Conservation (phyloP, 1,140 invertebrate species). For the Pararge aegeria region DNA sequence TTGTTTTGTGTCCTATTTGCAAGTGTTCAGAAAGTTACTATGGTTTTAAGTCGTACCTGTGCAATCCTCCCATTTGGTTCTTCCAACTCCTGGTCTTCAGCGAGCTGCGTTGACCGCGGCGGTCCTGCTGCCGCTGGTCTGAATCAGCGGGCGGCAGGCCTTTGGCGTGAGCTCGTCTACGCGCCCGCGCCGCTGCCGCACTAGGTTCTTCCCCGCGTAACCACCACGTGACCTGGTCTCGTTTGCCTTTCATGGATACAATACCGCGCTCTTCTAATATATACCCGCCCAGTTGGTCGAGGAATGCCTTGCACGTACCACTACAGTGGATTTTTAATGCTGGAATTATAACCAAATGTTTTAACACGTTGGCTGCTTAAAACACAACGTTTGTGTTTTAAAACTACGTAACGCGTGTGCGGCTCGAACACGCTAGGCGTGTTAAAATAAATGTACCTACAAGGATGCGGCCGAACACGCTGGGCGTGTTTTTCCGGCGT, state of each 20-base stretch:
- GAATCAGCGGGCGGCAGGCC: conserved; percentile 42
- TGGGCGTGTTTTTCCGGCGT: too few relatives aligned
- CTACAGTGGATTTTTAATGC: conserved; percentile 96
- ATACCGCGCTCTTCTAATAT: conserved; percentile 87
- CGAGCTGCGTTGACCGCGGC: conserved; percentile 81
- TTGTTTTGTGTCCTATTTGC: too few relatives aligned
- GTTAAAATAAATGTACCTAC: too few relatives aligned
- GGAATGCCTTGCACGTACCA: conserved; percentile 87
- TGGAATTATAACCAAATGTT: conserved; percentile 48
- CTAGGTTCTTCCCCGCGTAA: conserved; percentile 87
- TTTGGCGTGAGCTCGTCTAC: conserved; percentile 76
- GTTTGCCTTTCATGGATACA: conserved; percentile 93
- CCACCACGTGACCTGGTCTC: conserved; percentile 93
- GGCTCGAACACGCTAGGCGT: too few relatives aligned
- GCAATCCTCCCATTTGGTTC: conserved; percentile 61
- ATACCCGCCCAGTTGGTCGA: conserved; percentile 94
- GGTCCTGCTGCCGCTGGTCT: conserved; percentile 33
- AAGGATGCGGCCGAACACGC: too few relatives aligned
- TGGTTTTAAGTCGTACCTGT: too few relatives aligned
- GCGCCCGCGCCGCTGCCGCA: conserved; percentile 81
- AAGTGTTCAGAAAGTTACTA: too few relatives aligned
- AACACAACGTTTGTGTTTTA: too few relatives aligned
- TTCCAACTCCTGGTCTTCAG: conserved; percentile 80
- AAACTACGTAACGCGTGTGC: too few relatives aligned
- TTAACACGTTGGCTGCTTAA: too few relatives aligned